Evolutionary conservation across 2,888 invertebrate species (phyloP), one percentile per base, ranked within the genome.

Genomic region (Punctoribates punctum): DNA sequence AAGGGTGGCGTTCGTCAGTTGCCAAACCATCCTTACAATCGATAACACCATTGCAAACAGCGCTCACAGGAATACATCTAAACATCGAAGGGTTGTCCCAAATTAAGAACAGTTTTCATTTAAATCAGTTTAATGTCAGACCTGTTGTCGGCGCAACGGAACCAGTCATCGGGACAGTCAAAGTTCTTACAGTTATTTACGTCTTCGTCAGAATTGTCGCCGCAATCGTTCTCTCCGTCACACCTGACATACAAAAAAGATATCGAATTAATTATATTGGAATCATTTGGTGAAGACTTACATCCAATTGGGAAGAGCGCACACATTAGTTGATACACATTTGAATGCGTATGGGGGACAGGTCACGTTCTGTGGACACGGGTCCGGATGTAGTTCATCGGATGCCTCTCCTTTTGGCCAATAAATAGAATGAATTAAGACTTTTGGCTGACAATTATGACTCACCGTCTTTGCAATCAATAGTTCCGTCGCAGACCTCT

Each of bases 281-380:
- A 57, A 57, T 57, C n/a, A 34, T 8, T 42, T 51, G 23, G n/a
- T 42, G 25, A 42, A 6, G 9, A 72, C n/a, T 60, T 29, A 70
- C 72, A 75, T 70, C 75, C 75, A 75, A 75, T 75, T 75, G 13
- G 75, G 75, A 42, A 72, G 72, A 54, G 75, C 75, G 70, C 75
- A 75, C 1, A 75, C 75, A 75, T 75, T 75, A 17, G 75, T 75
- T 1, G n/a, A n/a, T 1, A n/a, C 67, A 38, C 75, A 75, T 51
- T 75, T 75, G 75, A 75, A 75, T 20, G 75, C 20, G 46, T 73
- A 72, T 25, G 72, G 20, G 20, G 75, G 75, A 75, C 75, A 75
- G 2, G 75, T 75, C 9, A 75, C 75, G 48, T 75, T 75, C 4
- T 20, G 17, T 1, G 75, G 75, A 75, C 75, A 75, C 13, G 75